phyloP scores from a whole-genome alignment of 2,113 vertebrate genomes.

The Herpetotheres cachinnans region DNA sequence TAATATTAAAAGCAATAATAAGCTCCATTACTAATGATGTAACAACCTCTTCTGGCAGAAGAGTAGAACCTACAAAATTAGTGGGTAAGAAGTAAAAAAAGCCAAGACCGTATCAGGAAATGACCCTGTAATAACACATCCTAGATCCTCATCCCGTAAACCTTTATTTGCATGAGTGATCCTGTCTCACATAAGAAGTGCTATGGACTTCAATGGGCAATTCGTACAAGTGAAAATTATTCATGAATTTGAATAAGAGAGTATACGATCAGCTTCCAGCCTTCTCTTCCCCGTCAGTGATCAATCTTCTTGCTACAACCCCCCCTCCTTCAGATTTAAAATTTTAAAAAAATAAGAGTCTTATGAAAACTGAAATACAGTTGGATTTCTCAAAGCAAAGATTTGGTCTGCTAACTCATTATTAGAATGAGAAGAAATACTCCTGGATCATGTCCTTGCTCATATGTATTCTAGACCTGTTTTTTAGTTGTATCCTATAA shows the following conservation, averaged over 20 bases:
- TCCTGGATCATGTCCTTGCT: not conserved
- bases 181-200: slow-evolving; percentile 11
- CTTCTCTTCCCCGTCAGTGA: not conserved
- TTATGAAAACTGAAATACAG: not conserved
- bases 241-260: slow-evolving; percentile 37
- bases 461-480: not conserved
- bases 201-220: not conserved
- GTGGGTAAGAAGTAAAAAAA: slow-evolving; percentile 27
- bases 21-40: slow-evolving; percentile 25
- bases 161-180: slow-evolving; percentile 23
- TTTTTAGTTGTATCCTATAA: not conserved
- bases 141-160: not conserved
- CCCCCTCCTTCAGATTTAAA: not conserved
- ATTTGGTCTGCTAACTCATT: not conserved
- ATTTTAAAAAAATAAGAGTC: not conserved
- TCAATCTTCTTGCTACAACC: not conserved
- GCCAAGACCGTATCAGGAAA: not conserved
- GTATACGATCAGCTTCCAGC: not conserved
- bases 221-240: slow-evolving; percentile 24
- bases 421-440: slow-evolving; percentile 1
- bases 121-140: not conserved
- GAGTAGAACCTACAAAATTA: slow-evolving; percentile 6
- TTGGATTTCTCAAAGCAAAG: not conserved
- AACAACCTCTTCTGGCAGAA: slow-evolving; percentile 1
- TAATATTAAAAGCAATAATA: slow-evolving; percentile 60